phyloP scores from a whole-genome alignment of 2,113 vertebrate genomes.

The Dendropsophus ebraccatus region DNA sequence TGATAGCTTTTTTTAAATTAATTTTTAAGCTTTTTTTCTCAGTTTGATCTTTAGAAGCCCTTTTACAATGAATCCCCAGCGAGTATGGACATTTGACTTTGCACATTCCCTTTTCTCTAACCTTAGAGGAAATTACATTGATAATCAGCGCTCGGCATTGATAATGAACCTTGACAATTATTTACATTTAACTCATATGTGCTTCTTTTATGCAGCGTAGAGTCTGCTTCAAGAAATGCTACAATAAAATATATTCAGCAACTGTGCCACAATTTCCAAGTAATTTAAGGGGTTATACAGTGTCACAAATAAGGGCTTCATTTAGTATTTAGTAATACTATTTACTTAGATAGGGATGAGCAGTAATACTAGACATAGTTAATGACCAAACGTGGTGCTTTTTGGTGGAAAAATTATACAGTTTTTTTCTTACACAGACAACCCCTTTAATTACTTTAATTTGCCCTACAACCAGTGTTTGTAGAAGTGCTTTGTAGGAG shows the following conservation, averaged over 20 bases:
- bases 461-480: too few species aligned
- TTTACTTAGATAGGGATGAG: too few species aligned
- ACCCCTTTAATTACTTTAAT: too few species aligned
- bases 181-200: slow-evolving; percentile 32
- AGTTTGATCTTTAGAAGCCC: slow-evolving; percentile 56
- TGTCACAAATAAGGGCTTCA: too few species aligned
- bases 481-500: too few species aligned
- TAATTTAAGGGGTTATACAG: too few species aligned
- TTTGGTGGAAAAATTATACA: too few species aligned
- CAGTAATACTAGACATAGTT: too few species aligned
- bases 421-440: too few species aligned
- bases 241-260: not conserved
- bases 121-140: slow-evolving; percentile 34
- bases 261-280: not conserved
- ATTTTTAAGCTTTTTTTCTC: slow-evolving; percentile 47
- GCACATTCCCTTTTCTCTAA: slow-evolving; percentile 21
- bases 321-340: too few species aligned
- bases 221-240: not conserved
- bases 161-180: slow-evolving; percentile 31
- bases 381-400: too few species aligned
- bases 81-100: slow-evolving; percentile 54
- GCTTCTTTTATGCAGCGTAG: not conserved
- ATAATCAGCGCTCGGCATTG: slow-evolving; percentile 7
- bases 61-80: slow-evolving; percentile 51
- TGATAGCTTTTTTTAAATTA: slow-evolving; percentile 41